These are phyloP conservation scores for Thumatha senex DNA, from an alignment of 2,888 invertebrate species.

Conservation along the genomic window DNA sequence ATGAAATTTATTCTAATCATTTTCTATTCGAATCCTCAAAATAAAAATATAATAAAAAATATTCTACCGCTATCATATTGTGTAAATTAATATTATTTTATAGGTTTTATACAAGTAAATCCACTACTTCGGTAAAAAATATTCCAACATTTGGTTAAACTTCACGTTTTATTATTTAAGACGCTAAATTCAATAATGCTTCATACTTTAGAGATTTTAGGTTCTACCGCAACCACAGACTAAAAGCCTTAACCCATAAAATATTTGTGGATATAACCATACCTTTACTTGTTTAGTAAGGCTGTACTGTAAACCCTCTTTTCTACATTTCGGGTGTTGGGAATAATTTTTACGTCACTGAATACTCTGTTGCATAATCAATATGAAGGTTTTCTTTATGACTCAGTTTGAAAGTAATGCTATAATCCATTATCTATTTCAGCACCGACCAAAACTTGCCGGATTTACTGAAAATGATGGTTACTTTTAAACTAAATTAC, in stretches of 20 bases:
- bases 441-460: constrained; percentile 17
- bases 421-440: constrained; percentile 16
- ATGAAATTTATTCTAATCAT: no score
- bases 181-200: no score
- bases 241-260: neutral
- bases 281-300: constrained; percentile 2
- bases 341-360: neutral
- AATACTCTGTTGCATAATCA: neutral
- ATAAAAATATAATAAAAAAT: no score
- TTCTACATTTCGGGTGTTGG: neutral
- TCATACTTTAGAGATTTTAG: no score
- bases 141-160: no score
- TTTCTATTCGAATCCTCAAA: no score
- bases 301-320: neutral
- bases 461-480: constrained; percentile 18
- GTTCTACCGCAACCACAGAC: neutral
- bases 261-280: neutral
- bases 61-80: no score
- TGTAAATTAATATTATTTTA: no score
- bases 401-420: constrained; percentile 3
- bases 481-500: constrained; percentile 13
- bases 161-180: no score
- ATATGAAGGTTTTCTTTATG: neutral
- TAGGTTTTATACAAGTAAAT: no score
- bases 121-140: no score